Evolutionary conservation across 2,113 vertebrate species (phyloP), one percentile per base, ranked within the genome.

Genomic region (Tricholaema leucomelas): DNA sequence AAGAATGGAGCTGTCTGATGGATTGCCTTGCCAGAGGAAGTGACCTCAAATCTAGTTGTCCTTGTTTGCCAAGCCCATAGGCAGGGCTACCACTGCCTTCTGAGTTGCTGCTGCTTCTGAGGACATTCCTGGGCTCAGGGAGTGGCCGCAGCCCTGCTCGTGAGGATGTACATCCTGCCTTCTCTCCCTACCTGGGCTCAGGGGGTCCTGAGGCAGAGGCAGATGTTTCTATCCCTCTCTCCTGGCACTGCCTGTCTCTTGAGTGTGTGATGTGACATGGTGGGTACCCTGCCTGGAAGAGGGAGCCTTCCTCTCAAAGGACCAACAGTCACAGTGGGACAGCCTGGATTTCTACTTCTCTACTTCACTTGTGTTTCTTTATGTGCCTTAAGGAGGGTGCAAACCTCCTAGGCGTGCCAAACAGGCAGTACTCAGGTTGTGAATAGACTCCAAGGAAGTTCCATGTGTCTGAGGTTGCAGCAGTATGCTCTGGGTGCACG

Each of bases 121-220:
- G 36, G 42, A 4, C 61, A 60, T 71, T 8, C 20, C 33, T 56
- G 56, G 64, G 61, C 79, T 85, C 21, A 13, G 0, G 2, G 48
- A 16, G 11, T 4, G 31, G 40, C 38, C 1, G 0, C 28, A 60
- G 56, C 76, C 74, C 21, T 74, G 87, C 84, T 70, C 3, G 0
- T 19, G 87, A 76, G 82, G 76, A 92, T 94, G 94, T 81, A 91
- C 95, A 95, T 90, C 94, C 91, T 91, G 94, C 93, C 95, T 96
- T 85, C 95, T 82, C 84, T 77, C 71, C 56, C 56, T 79, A 71
- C 87, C 64, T 48, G 38, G 46, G 27, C 67, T 73, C 2, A 1
- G 20, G 19, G 48, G 18, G 40, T 61, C 79, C 77, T 23, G 36
- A 64, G 86, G 73, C 72, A 81, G 28, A 17, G 0, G 0, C 0